These are phyloP conservation scores for Streblospio benedicti DNA, from an alignment of 1,140 invertebrate species.

Conservation along the genomic window DNA sequence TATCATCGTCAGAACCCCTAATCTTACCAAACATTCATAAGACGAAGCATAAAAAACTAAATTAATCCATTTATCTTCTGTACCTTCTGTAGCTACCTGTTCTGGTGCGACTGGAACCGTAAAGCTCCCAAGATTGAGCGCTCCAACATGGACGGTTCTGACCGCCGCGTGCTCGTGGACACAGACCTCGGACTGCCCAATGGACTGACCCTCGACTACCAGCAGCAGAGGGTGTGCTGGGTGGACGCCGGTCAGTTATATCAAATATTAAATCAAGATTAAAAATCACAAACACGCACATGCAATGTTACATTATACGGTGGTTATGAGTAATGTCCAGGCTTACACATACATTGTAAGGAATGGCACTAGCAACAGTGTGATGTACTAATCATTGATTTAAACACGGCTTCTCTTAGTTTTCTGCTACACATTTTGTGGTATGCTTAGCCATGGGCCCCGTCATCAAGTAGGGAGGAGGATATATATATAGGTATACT, in stretches of 20 bases:
- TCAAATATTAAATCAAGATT: not conserved
- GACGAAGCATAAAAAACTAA: too few species aligned
- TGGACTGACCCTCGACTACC: slow-evolving; percentile 61
- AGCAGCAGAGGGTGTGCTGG: slow-evolving; percentile 84
- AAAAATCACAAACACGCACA: too few species aligned
- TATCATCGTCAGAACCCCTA: too few species aligned
- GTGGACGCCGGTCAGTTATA: slow-evolving; percentile 77
- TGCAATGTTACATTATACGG: not conserved
- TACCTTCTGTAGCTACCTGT: slow-evolving; percentile 14
- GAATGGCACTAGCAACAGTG: not conserved
- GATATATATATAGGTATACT: too few species aligned
- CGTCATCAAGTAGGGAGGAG: too few species aligned
- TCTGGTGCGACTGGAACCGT: slow-evolving; percentile 96
- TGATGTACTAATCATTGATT: not conserved
- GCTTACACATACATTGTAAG: not conserved
- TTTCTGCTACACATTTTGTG: too few species aligned
- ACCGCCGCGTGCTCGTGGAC: slow-evolving; percentile 54
- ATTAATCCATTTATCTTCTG: not conserved
- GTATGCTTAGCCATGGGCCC: too few species aligned
- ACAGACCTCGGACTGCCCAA: slow-evolving; percentile 55
- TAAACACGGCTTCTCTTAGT: too few species aligned
- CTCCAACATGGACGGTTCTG: slow-evolving; percentile 84
- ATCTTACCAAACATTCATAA: too few species aligned
- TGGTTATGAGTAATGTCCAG: not conserved
- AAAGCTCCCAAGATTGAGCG: slow-evolving; percentile 80